phyloP scores from a whole-genome alignment of 2,797 vertebrate species.

The Pangasius djambal region DNA sequence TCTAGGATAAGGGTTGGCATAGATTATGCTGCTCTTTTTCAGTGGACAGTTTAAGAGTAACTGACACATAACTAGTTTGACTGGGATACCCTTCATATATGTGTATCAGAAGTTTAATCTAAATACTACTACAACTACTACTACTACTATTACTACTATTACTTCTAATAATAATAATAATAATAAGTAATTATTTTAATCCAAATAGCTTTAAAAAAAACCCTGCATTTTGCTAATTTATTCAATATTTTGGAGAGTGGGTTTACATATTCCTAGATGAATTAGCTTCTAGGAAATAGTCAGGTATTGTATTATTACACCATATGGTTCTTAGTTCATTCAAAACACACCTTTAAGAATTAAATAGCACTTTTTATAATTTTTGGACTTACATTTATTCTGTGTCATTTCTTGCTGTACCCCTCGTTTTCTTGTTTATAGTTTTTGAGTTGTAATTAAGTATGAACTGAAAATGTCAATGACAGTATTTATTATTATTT shows the following conservation, averaged over 20 bases:
- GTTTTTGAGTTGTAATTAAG: not conserved
- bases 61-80: not conserved
- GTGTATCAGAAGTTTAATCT: not conserved
- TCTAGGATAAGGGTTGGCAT: conserved; percentile 16
- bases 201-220: not conserved
- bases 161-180: not conserved
- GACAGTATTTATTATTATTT: not conserved
- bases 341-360: not conserved
- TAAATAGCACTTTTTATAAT: not conserved
- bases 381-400: not conserved
- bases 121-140: not conserved
- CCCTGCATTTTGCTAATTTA: not conserved
- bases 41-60: not conserved
- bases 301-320: not conserved
- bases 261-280: not conserved
- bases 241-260: not conserved
- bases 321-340: not conserved
- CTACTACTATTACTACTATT: no score
- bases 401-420: conserved; percentile 5
- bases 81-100: not conserved
- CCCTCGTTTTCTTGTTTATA: not conserved
- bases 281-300: not conserved
- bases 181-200: not conserved
- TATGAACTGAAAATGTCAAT: not conserved
- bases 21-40: conserved; percentile 8